Base-by-base conservation (phyloP, 1,140 invertebrate species). In the Odontomachus brunneus region DNA sequence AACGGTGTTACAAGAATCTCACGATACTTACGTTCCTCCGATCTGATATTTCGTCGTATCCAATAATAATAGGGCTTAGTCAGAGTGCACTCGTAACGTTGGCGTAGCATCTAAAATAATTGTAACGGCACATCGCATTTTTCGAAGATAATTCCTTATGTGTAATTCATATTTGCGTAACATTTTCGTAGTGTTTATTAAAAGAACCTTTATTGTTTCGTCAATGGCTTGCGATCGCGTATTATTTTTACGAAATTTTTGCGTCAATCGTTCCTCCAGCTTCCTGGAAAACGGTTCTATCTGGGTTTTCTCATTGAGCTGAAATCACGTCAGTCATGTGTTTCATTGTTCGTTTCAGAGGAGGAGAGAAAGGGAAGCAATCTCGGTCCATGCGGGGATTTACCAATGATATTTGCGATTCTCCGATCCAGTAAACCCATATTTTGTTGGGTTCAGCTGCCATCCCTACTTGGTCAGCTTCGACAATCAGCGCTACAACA, bases 371-470 rank as follows among this genome's bases (percentile, higher is more conserved):
- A 44, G 9, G 9, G 38, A n/a, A n/a, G n/a, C n/a, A n/a, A n/a
- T n/a, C n/a, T n/a, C n/a, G n/a, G n/a, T n/a, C 5, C 5, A 33
- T 33, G 29, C 5, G 5, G 29, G 29, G 29, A 83, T 86, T 89
- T 89, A 93, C 89, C 85, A 90, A 86, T 17, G 92, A 92, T 84
- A 93, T 92, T 85, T 86, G 89, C 38, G 86, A 85, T 86, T 92
- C 91, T 65, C 89, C 90, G 17, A 93, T 86, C 92, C 92, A 92
- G 74, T 83, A 89, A 22, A 93, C 90, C 89, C 91, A 93, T 7
- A 90, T 72, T 51, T 89, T 89, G 22, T 84, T 88, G 19, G 85
- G 19, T 24, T 82, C 74, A 12, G 59, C 14, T 44, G 87, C 67
- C 91, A 92, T 92, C 38, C 91, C 90, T 14, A 85, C 88, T 66